Evolutionary conservation across 1,140 invertebrate species (phyloP).

Genomic region (Littorina saxatilis): DNA sequence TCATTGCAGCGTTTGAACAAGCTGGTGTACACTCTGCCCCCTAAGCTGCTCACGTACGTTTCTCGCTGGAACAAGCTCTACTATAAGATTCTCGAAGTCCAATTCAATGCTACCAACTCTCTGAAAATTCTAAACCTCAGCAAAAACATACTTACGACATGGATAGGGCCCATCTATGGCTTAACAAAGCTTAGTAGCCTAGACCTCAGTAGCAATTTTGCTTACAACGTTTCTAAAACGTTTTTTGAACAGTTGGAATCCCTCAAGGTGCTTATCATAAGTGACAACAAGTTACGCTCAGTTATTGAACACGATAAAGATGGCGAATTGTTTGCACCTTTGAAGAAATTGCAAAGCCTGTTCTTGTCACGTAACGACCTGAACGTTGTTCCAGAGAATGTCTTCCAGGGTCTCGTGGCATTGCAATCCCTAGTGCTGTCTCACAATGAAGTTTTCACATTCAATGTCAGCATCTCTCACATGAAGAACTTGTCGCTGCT

Average conservation of each 20-base stretch:
- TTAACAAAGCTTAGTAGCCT: slow-evolving; percentile 22
- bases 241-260: slow-evolving; percentile 39
- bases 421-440: slow-evolving; percentile 41
- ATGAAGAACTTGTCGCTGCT: background rate
- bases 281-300: slow-evolving; percentile 29
- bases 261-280: slow-evolving; percentile 14
- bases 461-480: slow-evolving; percentile 30
- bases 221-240: slow-evolving; percentile 11
- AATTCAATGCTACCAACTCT: slow-evolving; percentile 13
- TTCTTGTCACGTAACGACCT: slow-evolving; percentile 51
- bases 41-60: slow-evolving; percentile 23
- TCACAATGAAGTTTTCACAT: slow-evolving; percentile 38
- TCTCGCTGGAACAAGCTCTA: slow-evolving; percentile 29
- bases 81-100: background rate
- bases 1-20: too few species aligned
- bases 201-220: slow-evolving; percentile 35
- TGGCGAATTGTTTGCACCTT: slow-evolving; percentile 4
- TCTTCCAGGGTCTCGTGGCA: slow-evolving; percentile 31
- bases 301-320: background rate
- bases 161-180: slow-evolving; percentile 38
- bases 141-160: slow-evolving; percentile 22
- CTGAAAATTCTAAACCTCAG: background rate
- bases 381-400: background rate
- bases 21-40: slow-evolving; percentile 18
- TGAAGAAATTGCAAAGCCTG: slow-evolving; percentile 33